Evolutionary conservation across 2,797 vertebrate genomes (phyloP).

Genomic region (Myoxocephalus aenaeus): DNA sequence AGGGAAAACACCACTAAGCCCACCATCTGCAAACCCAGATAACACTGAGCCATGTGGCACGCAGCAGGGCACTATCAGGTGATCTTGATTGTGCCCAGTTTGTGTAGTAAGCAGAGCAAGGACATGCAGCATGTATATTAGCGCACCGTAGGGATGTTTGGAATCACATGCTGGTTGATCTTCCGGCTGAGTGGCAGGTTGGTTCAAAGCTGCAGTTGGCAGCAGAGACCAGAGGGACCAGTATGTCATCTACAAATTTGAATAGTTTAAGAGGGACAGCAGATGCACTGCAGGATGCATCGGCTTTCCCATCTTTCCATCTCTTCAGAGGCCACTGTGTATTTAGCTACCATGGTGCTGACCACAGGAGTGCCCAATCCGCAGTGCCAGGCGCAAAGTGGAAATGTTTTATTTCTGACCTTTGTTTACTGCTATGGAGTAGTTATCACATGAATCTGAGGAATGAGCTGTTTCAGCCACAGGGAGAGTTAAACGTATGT

Average conservation of each 20-base stretch:
- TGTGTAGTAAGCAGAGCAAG: slow-evolving; percentile 71
- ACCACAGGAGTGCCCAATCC: slow-evolving; percentile 56
- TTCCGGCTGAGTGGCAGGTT: slow-evolving; percentile 75
- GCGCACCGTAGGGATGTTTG: slow-evolving; percentile 64
- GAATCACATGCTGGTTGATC: slow-evolving; percentile 67
- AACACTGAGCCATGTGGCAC: slow-evolving; percentile 75
- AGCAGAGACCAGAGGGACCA: slow-evolving; percentile 59
- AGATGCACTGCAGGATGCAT: slow-evolving; percentile 52
- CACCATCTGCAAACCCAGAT: slow-evolving; percentile 78
- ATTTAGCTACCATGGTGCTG: slow-evolving; percentile 60
- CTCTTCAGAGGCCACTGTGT: slow-evolving; percentile 54
- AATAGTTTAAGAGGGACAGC: slow-evolving; percentile 75
- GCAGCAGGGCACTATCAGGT: slow-evolving; percentile 74
- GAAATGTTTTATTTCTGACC: slow-evolving; percentile 56
- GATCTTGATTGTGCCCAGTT: slow-evolving; percentile 67
- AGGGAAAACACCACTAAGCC: slow-evolving; percentile 61
- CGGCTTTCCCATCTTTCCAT: slow-evolving; percentile 48
- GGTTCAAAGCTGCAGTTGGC: slow-evolving; percentile 71
- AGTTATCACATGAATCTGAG: slow-evolving; percentile 35
- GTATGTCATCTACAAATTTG: slow-evolving; percentile 67
- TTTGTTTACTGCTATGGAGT: slow-evolving; percentile 45
- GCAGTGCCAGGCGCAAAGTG: slow-evolving; percentile 30
- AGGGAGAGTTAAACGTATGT: slow-evolving; percentile 22
- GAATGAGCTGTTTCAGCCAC: slow-evolving; percentile 31
- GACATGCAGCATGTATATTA: slow-evolving; percentile 72